Percentiles rank a stretch among this genome's conserved stretches.
These are phyloP conservation scores for Diachasmimorpha longicaudata DNA, from an alignment of 1,140 invertebrate species.

Conservation along the genomic window DNA sequence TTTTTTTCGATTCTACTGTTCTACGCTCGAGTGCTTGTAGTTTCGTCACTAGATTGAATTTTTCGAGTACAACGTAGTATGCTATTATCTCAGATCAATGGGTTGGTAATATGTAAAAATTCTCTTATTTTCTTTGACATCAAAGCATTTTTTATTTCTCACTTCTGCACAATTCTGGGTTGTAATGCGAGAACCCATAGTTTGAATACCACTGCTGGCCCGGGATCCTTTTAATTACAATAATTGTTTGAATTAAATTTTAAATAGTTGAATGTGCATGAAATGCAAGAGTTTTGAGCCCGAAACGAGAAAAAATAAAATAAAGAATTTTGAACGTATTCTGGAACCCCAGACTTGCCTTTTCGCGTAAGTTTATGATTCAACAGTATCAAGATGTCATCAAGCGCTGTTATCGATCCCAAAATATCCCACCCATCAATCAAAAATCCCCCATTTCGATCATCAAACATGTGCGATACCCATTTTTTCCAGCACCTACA, in stretches of 20 bases:
- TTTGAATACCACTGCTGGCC: background rate
- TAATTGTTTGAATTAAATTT: background rate
- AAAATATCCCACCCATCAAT: background rate
- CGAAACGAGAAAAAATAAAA: no score
- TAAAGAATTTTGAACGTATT: no score
- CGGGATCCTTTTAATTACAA: background rate
- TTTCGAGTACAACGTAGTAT: background rate
- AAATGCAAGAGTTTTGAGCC: no score
- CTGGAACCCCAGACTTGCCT: no score
- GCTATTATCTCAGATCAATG: background rate
- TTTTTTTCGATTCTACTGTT: background rate
- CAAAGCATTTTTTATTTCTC: background rate
- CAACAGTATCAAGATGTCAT: background rate
- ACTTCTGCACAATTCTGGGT: background rate
- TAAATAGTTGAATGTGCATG: background rate
- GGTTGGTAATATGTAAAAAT: background rate
- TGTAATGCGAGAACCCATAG: background rate
- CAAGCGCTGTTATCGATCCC: background rate
- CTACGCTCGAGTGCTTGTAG: background rate
- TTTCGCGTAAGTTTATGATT: background rate
- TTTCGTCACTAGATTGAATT: background rate
- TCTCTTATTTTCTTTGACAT: no score
- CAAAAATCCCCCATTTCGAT: background rate
- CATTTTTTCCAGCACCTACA: constrained; percentile 21
- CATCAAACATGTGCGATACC: background rate